Evolutionary conservation across 2,113 vertebrate genomes (phyloP), one percentile per base, ranked within the genome.

Genomic region (Cololabis saira): DNA sequence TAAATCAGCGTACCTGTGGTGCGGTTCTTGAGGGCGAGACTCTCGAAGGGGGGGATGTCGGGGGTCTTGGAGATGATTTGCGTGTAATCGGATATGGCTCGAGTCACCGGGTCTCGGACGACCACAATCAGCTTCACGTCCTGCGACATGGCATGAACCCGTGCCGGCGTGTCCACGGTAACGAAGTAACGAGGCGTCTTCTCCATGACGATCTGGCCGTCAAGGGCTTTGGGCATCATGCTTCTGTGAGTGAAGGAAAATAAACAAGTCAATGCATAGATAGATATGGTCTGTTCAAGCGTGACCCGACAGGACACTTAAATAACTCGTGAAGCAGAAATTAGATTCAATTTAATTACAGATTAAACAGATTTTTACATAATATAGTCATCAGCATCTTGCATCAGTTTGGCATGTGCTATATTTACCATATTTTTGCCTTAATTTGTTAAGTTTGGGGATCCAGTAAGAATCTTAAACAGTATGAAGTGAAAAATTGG

Each of bases 131-230:
- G 81, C 86, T 94, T 94, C 56, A 93, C 89, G 1, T 91, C 85
- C 43, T 59, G 83, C 0, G 93, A 93, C 93, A 94, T 94, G 14
- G 92, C 78, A 4, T 91, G 88, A 61, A 94, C 90, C 4, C 93
- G 83, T 4, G 84, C 88, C 1, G 93, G 93, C 0, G 93, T 92
- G 74, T 94, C 93, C 18, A 89, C 73, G 1, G 90, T 92, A 11
- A 94, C 92, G 50, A 94, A 94, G 84, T 94, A 94, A 2, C 93
- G 89, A 12, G 93, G 93, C 0, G 93, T 94, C 86, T 94, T 94
- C 89, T 94, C 93, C 91, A 94, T 93, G 12, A 94, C 93, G 1
- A 94, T 92, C 77, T 94, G 93, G 30, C 93, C 93, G 0, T 92
- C 91, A 61, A 94, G 87, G 15, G 93, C 93, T 85, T 93, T 94